Evolutionary conservation across 2,113 vertebrate species (phyloP), one percentile per base, ranked within the genome.

Genomic region (Lophius piscatorius): DNA sequence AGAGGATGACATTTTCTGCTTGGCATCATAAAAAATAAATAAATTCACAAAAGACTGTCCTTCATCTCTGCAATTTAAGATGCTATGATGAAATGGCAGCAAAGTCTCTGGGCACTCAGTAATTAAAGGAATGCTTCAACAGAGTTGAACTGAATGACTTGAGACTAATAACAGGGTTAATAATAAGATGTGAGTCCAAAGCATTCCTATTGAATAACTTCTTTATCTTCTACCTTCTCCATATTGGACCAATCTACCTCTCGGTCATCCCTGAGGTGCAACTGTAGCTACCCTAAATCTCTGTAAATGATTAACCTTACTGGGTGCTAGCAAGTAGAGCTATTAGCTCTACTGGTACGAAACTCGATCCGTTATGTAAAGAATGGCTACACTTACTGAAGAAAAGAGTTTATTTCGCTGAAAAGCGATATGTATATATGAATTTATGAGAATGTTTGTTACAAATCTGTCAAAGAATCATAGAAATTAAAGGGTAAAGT

Each of bases 1-100:
- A 0, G 24, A n/a, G 11, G 63, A 47, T 63, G 70, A 75, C 63
- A 74, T 85, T 77, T 77, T 63, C 68, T 42, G 49, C 59, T 58
- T 51, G 74, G 64, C 70, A 52, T 69, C 69, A n/a, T 46, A 23
- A 56, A 60, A 61, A 57, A 58, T n/a, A n/a, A n/a, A n/a, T n/a
- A n/a, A n/a, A n/a, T n/a, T n/a, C n/a, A n/a, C n/a, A n/a, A n/a
- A n/a, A n/a, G n/a, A n/a, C n/a, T 56, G 33, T 70, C 57, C 31
- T 75, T 78, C 52, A 62, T 34, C 68, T 63, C 41, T n/a, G 51
- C 44, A 71, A 55, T 80, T 78, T 60, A 67, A 47, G 40, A 3
- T 23, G 49, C 51, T 26, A 20, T 68, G 39, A 65, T 50, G 17
- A 74, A 76, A 76, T 34, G 61, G 69, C 69, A 46, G 21, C 16